phyloP scores from a whole-genome alignment of 2,888 invertebrate genomes.

The Sisyra nigra region DNA sequence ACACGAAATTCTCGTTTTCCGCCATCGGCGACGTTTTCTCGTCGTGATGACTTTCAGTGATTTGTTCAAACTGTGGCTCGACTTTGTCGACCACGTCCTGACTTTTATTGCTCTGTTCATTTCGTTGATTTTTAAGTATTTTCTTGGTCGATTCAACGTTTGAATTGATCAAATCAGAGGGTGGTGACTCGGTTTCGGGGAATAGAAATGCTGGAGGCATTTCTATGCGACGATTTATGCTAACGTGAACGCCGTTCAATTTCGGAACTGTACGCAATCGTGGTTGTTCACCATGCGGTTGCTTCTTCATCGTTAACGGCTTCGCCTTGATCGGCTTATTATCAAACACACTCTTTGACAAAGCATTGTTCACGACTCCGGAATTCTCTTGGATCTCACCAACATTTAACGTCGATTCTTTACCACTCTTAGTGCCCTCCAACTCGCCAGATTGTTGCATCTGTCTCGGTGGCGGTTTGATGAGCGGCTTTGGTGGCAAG shows the following conservation, averaged over 20 bases:
- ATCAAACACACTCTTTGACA: slow-evolving; percentile 20
- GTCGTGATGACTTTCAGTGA: background rate
- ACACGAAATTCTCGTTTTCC: slow-evolving; percentile 24
- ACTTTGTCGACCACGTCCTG: slow-evolving; percentile 30
- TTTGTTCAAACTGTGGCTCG: slow-evolving; percentile 7
- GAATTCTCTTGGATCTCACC: slow-evolving; percentile 9
- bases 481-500: slow-evolving; percentile 67
- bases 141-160: slow-evolving; percentile 17
- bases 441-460: slow-evolving; percentile 17
- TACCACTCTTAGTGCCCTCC: slow-evolving; percentile 18
- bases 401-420: slow-evolving; percentile 7
- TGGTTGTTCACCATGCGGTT: slow-evolving; percentile 65
- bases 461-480: slow-evolving; percentile 40
- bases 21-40: background rate
- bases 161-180: slow-evolving; percentile 31
- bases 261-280: slow-evolving; percentile 47
- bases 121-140: slow-evolving; percentile 8
- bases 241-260: slow-evolving; percentile 45
- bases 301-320: slow-evolving; percentile 69
- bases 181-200: slow-evolving; percentile 53
- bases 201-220: slow-evolving; percentile 72
- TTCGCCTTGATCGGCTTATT: slow-evolving; percentile 57
- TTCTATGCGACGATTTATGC: slow-evolving; percentile 58
- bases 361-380: slow-evolving; percentile 6
- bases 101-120: too few species aligned